These are phyloP conservation scores for Diachrysia chrysitis DNA, from an alignment of 2,888 invertebrate species.

Conservation along the genomic window DNA sequence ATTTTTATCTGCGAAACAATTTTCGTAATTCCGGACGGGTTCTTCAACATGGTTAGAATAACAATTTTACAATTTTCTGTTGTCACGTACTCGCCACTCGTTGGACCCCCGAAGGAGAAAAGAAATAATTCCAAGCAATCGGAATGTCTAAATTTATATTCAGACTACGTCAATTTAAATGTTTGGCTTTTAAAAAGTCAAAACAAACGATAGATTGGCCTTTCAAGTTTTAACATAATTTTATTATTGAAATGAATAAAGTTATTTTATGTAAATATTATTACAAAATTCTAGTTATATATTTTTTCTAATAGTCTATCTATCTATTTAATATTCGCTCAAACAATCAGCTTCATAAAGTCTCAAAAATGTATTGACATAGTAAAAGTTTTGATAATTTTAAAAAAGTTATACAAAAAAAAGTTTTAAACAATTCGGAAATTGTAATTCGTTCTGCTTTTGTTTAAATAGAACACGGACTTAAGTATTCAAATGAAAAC, in stretches of 20 bases:
- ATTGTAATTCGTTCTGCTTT: constrained; percentile 11
- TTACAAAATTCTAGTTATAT: constrained; percentile 42
- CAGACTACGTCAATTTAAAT: constrained; percentile 80
- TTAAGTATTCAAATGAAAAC: constrained; percentile 21
- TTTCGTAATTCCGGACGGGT: constrained; percentile 83
- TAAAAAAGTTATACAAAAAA: constrained; percentile 29
- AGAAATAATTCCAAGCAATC: constrained; percentile 86
- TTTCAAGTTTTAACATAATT: constrained; percentile 49
- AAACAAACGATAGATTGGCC: constrained; percentile 60
- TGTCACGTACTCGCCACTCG: constrained; percentile 84
- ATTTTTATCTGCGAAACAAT: constrained; percentile 82
- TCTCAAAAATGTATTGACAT: constrained; percentile 30
- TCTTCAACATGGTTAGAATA: constrained; percentile 85
- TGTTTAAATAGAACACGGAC: constrained; percentile 14
- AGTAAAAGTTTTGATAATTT: constrained; percentile 26
- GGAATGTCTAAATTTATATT: constrained; percentile 82
- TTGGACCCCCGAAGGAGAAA: constrained; percentile 80
- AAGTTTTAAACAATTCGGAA: constrained; percentile 8
- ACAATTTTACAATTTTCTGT: constrained; percentile 86
- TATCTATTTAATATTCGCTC: constrained; percentile 17
- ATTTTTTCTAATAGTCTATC: constrained; percentile 36
- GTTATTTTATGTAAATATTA: constrained; percentile 26
- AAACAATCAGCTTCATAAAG: background rate
- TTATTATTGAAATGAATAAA: constrained; percentile 44
- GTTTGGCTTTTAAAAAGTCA: constrained; percentile 70